phyloP scores from a whole-genome alignment of 2,888 invertebrate genomes.

The Lissocephala sabroskyi region DNA sequence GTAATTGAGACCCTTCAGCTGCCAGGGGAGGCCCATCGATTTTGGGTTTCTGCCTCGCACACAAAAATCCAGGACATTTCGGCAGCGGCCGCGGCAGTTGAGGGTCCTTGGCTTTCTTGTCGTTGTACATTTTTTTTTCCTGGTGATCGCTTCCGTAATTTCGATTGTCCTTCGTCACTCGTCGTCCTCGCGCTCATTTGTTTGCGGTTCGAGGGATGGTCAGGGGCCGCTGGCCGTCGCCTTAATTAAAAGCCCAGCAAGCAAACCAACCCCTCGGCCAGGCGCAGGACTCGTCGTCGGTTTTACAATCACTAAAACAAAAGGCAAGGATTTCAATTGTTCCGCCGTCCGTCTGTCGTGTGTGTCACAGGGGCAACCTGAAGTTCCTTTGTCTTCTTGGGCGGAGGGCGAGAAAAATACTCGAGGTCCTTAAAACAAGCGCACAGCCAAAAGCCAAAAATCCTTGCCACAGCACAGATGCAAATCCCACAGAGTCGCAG shows the following conservation, averaged over 20 bases:
- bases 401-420: conserved; percentile 16
- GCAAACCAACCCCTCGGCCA: neutral
- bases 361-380: conserved; percentile 34
- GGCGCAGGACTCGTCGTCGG: conserved; percentile 2
- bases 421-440: conserved; percentile 6
- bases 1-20: conserved; percentile 65
- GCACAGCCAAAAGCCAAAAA: conserved; percentile 20
- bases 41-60: no score
- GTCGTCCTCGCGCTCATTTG: conserved; percentile 34
- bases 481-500: no score
- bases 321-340: conserved; percentile 63
- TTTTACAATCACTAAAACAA: conserved; percentile 48
- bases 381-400: conserved; percentile 52
- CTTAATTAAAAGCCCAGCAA: conserved; percentile 59
- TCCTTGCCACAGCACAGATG: conserved; percentile 11
- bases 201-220: conserved; percentile 13
- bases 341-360: conserved; percentile 14
- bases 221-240: conserved; percentile 45
- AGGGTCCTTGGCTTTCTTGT: conserved; percentile 31
- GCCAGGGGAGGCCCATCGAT: no score
- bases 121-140: conserved; percentile 3
- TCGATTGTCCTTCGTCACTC: conserved; percentile 60
- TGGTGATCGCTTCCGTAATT: conserved; percentile 42
- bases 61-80: no score
- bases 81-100: no score